phyloP scores from a whole-genome alignment of 2,888 invertebrate species.

The Falcaria lacertinaria region DNA sequence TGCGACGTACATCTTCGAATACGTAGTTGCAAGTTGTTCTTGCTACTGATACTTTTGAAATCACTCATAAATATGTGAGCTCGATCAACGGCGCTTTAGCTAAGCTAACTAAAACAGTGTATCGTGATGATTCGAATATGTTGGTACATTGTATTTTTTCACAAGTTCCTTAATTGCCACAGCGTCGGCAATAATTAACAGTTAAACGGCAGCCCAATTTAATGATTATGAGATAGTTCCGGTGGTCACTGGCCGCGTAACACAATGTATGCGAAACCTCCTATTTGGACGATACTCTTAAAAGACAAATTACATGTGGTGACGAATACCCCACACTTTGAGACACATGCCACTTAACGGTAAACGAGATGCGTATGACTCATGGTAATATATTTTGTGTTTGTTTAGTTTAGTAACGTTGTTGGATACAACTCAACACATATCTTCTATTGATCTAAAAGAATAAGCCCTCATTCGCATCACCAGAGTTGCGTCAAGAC shows the following conservation, averaged over 20 bases:
- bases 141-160: constrained; percentile 34
- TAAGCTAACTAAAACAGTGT: constrained; percentile 39
- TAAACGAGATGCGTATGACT: constrained; percentile 1
- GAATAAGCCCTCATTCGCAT: too few species aligned
- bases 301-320: constrained; percentile 32
- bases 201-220: constrained; percentile 63
- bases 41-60: too few species aligned
- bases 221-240: constrained; percentile 68
- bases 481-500: too few species aligned
- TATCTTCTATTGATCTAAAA: too few species aligned
- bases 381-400: not conserved
- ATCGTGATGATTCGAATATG: constrained; percentile 39
- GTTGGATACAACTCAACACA: too few species aligned
- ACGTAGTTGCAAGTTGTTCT: too few species aligned
- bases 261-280: constrained; percentile 39
- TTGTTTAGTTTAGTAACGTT: too few species aligned
- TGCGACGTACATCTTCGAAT: too few species aligned
- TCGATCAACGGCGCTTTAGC: constrained; percentile 29
- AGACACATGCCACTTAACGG: constrained; percentile 1
- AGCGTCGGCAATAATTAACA: constrained; percentile 57
- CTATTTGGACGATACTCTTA: constrained; percentile 25
- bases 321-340: constrained; percentile 7
- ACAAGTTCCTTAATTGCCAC: constrained; percentile 47
- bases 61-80: constrained; percentile 32
- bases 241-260: constrained; percentile 43